Evolutionary conservation across 1,140 invertebrate species (phyloP).

Genomic region (Piezodorus guildinii): DNA sequence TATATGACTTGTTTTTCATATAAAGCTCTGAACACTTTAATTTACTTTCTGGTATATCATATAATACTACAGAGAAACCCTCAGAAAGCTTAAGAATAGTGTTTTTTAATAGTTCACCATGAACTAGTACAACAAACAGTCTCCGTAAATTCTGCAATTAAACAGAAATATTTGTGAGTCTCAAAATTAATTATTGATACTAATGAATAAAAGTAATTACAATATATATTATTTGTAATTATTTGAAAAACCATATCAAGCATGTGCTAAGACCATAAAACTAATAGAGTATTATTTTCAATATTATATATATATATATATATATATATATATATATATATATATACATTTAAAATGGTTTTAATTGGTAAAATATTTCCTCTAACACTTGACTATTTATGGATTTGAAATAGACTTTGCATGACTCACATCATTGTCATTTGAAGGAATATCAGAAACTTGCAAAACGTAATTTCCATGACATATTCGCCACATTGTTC

Average conservation of each 20-base stretch:
- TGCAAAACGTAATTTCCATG: constrained; percentile 74
- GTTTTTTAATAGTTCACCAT: not conserved
- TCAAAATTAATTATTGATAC: too few relatives aligned
- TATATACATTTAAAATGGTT: too few relatives aligned
- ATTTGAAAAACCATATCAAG: too few relatives aligned
- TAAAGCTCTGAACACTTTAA: not conserved
- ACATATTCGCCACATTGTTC: constrained; percentile 76
- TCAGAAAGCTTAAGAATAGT: not conserved
- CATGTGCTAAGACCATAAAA: too few relatives aligned
- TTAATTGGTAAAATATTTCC: too few relatives aligned
- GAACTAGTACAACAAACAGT: constrained; percentile 1
- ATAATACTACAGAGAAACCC: not conserved
- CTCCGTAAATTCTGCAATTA: not conserved
- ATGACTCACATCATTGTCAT: not conserved
- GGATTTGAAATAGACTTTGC: constrained; percentile 63
- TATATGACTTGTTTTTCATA: constrained; percentile 4
- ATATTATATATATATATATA: too few relatives aligned
- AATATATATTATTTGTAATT: too few relatives aligned
- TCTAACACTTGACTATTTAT: constrained; percentile 61
- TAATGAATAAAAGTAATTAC: too few relatives aligned
- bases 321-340: too few relatives aligned
- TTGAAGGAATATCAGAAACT: not conserved
- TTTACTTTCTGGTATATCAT: constrained; percentile 2
- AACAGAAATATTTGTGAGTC: not conserved
- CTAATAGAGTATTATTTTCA: too few relatives aligned